phyloP scores from a whole-genome alignment of 1,140 invertebrate genomes.

The Leptoteleia sp. region DNA sequence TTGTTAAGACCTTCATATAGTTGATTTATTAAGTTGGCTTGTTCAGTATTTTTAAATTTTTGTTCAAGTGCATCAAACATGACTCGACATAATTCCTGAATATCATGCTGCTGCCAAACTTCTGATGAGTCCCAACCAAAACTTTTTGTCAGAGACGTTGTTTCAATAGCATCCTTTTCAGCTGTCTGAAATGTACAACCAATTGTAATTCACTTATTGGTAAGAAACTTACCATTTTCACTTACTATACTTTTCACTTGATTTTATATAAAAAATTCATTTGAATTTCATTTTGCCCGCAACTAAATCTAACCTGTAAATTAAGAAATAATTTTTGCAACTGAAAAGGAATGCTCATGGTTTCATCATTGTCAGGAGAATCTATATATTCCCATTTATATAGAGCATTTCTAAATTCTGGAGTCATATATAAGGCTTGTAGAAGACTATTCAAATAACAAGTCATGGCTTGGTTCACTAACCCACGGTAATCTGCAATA shows the following conservation, averaged over 20 bases:
- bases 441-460: constrained; percentile 95
- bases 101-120: constrained; percentile 96
- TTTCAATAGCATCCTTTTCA: constrained; percentile 88
- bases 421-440: constrained; percentile 95
- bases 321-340: constrained; percentile 94
- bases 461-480: constrained; percentile 97
- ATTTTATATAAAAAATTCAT: too few species aligned
- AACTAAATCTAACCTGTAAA: constrained; percentile 88
- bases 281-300: too few species aligned
- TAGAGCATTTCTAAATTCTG: constrained; percentile 95
- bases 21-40: constrained; percentile 91
- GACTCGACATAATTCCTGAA: constrained; percentile 94
- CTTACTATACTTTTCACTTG: too few species aligned
- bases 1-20: constrained; percentile 84
- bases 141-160: constrained; percentile 92
- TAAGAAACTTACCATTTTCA: too few species aligned
- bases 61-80: constrained; percentile 96
- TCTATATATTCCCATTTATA: constrained; percentile 92
- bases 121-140: constrained; percentile 96
- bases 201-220: too few species aligned
- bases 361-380: constrained; percentile 83
- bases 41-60: constrained; percentile 92
- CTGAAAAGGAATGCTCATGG: constrained; percentile 90
- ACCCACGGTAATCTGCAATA: constrained; percentile 87
- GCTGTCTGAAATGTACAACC: constrained; percentile 84